Evolutionary conservation across 2,797 vertebrate genomes (phyloP).

Genomic region (Betta splendens): DNA sequence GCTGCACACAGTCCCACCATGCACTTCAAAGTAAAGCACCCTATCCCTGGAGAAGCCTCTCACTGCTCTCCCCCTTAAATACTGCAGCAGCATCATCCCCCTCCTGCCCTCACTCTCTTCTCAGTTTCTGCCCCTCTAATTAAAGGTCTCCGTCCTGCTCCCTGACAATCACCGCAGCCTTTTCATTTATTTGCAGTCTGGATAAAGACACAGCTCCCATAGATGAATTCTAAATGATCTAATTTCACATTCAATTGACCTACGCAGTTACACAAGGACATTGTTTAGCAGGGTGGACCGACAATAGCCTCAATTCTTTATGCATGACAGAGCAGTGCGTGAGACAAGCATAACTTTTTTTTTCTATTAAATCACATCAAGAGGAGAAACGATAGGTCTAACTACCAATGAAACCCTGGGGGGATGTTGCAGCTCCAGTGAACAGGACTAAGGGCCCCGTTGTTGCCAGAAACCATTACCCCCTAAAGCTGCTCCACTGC

Average conservation of each 20-base stretch:
- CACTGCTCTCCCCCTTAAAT: slow-evolving; percentile 33
- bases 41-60: slow-evolving; percentile 49
- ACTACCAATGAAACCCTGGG: slow-evolving; percentile 66
- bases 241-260: slow-evolving; percentile 54
- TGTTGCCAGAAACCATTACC: slow-evolving; percentile 75
- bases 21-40: slow-evolving; percentile 64
- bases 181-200: slow-evolving; percentile 22
- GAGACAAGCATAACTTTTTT: slow-evolving; percentile 41
- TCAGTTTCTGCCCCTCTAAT: slow-evolving; percentile 44
- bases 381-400: slow-evolving; percentile 55
- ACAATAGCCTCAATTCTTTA: slow-evolving; percentile 7
- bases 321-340: slow-evolving; percentile 37
- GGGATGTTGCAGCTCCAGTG: slow-evolving; percentile 78
- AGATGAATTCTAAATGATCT: slow-evolving; percentile 36
- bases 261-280: slow-evolving; percentile 36
- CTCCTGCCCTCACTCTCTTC: slow-evolving; percentile 14
- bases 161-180: slow-evolving; percentile 33
- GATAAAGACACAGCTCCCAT: slow-evolving; percentile 26
- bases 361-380: slow-evolving; percentile 58
- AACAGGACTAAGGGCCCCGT: slow-evolving; percentile 77
- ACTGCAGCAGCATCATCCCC: slow-evolving; percentile 34
- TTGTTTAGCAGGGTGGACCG: slow-evolving; percentile 21
- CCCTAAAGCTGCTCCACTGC: slow-evolving; percentile 43
- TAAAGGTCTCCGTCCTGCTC: slow-evolving; percentile 44
- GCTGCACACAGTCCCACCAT: slow-evolving; percentile 29